Evolutionary conservation across 1,140 invertebrate genomes (phyloP).

Genomic region (Eupeodes corollae): DNA sequence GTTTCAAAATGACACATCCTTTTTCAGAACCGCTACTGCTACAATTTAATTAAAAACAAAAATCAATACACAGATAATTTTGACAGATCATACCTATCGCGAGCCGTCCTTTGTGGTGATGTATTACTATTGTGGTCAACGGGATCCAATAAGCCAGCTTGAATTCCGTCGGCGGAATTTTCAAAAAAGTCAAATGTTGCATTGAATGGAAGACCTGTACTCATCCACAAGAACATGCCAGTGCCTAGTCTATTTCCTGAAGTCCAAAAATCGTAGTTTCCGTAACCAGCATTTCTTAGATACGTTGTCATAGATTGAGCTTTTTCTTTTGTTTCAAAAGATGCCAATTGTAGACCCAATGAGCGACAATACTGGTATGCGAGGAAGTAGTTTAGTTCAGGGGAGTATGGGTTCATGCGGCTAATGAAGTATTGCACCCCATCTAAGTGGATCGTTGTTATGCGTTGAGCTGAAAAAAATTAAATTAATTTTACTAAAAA

Average conservation of each 20-base stretch:
- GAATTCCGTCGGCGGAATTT: constrained; percentile 41
- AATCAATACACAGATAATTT: constrained; percentile 1
- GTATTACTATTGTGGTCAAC: constrained; percentile 51
- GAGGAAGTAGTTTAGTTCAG: constrained; percentile 74
- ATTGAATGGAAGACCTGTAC: constrained; percentile 74
- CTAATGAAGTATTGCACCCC: constrained; percentile 80
- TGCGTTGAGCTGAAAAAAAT: constrained; percentile 63
- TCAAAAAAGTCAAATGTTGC: constrained; percentile 73
- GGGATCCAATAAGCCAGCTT: constrained; percentile 44
- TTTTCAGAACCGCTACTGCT: constrained; percentile 52
- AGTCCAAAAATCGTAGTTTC: constrained; percentile 78
- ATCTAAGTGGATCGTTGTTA: constrained; percentile 72
- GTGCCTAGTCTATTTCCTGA: constrained; percentile 77
- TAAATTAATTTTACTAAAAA: too few relatives aligned
- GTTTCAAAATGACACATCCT: constrained; percentile 62
- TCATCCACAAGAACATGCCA: constrained; percentile 82
- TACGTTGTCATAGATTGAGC: constrained; percentile 71
- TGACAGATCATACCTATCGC: constrained; percentile 51
- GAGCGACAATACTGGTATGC: constrained; percentile 82
- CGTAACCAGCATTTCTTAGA: constrained; percentile 66
- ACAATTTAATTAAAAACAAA: constrained; percentile 17
- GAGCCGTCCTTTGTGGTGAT: constrained; percentile 59
- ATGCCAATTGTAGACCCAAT: constrained; percentile 68
- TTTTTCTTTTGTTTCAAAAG: constrained; percentile 76
- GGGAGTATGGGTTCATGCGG: constrained; percentile 76